A percentile compares a stretch with the other conserved stretches of the same genome.
These are phyloP conservation scores for Magallana nippona DNA, from an alignment of 2,888 invertebrate species.

Conservation along the genomic window DNA sequence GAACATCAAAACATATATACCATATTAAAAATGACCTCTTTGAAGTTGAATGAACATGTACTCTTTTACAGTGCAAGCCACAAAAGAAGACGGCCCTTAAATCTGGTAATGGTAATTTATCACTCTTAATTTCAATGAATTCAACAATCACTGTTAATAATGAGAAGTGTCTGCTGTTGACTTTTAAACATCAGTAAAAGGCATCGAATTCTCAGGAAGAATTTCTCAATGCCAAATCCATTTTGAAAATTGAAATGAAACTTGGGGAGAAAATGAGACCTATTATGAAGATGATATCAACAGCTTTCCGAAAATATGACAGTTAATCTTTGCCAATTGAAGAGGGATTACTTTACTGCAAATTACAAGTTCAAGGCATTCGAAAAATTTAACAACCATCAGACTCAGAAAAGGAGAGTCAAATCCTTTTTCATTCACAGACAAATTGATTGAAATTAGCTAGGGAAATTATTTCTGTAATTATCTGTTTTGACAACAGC, in stretches of 20 bases:
- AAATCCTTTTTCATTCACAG: neutral
- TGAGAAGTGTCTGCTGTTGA: slow-evolving; percentile 1
- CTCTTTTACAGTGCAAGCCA: slow-evolving; percentile 3
- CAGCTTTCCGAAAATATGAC: slow-evolving; percentile 23
- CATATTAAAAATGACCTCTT: slow-evolving; percentile 27
- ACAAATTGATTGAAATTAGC: slow-evolving; percentile 12
- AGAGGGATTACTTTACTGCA: neutral
- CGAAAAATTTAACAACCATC: neutral
- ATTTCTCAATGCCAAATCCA: slow-evolving; percentile 35
- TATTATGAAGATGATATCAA: slow-evolving; percentile 38
- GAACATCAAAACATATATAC: slow-evolving; percentile 2
- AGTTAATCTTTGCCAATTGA: slow-evolving; percentile 25
- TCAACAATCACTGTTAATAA: neutral
- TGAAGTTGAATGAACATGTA: neutral
- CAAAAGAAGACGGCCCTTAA: neutral
- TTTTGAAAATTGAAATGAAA: slow-evolving; percentile 36
- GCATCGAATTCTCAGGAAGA: neutral
- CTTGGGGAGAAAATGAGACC: slow-evolving; percentile 22
- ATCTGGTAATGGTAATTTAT: neutral
- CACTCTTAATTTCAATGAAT: slow-evolving; percentile 36
- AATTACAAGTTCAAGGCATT: slow-evolving; percentile 27
- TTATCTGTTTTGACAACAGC: neutral
- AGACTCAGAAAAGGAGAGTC: neutral
- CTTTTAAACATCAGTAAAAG: neutral
- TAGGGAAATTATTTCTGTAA: neutral